Conservation (phyloP, 2,113 vertebrate species). For the Gadus chalcogrammus region DNA sequence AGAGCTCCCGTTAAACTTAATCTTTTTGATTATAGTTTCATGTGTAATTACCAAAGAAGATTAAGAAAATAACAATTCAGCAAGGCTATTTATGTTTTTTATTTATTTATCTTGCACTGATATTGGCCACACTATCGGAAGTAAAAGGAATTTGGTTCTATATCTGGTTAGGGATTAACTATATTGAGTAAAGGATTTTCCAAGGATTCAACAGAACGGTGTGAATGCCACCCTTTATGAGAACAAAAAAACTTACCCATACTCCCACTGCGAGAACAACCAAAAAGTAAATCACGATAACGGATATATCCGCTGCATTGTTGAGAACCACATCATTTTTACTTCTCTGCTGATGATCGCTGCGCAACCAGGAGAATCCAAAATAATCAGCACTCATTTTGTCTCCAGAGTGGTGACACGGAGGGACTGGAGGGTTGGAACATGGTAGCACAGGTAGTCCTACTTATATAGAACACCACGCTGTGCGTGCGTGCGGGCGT, state of each 20-base stretch:
- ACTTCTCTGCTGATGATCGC: slow-evolving; percentile 10
- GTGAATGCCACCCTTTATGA: not conserved
- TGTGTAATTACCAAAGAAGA: no score
- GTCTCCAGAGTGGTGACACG: not conserved
- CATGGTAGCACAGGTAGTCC: slow-evolving; percentile 13
- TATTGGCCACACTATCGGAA: not conserved
- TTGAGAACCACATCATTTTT: slow-evolving; percentile 55
- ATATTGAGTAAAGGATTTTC: slow-evolving; percentile 20
- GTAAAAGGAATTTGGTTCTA: no score
- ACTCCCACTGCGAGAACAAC: slow-evolving; percentile 88
- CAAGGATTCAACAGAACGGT: not conserved
- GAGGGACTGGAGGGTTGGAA: not conserved
- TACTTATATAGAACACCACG: slow-evolving; percentile 34
- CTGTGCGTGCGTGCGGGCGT: slow-evolving; percentile 14
- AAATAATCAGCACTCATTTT: slow-evolving; percentile 65
- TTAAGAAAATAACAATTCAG: no score
- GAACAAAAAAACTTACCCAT: slow-evolving; percentile 79
- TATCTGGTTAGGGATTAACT: slow-evolving; percentile 27
- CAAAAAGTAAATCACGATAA: slow-evolving; percentile 91
- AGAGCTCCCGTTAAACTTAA: no score
- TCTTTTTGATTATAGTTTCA: no score
- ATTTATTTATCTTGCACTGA: not conserved
- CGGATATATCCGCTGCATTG: slow-evolving; percentile 88
- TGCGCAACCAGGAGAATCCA: slow-evolving; percentile 45
- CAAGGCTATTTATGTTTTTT: no score